These are phyloP conservation scores for Rhopalosiphum nymphaeae DNA, from an alignment of 2,888 invertebrate genomes.

Conservation along the genomic window DNA sequence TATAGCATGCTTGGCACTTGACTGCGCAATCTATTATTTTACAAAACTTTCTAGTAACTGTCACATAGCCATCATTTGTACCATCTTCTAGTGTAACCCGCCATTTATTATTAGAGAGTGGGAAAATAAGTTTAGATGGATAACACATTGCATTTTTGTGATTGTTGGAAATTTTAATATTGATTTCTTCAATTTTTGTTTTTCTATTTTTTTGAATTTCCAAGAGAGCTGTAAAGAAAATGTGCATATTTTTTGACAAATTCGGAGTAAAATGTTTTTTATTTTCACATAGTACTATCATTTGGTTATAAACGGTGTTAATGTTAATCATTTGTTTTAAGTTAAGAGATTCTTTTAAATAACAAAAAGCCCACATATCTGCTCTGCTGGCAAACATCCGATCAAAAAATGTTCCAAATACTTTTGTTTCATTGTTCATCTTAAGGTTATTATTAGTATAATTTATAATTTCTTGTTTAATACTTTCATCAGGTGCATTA, in stretches of 20 bases:
- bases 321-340: conserved; percentile 65
- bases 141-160: conserved; percentile 63
- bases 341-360: conserved; percentile 63
- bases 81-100: conserved; percentile 65
- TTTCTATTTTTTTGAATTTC: conserved; percentile 66
- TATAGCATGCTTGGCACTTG: conserved; percentile 53
- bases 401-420: conserved; percentile 65
- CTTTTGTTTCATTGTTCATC: conserved; percentile 54
- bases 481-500: conserved; percentile 50
- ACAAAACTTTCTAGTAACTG: conserved; percentile 61
- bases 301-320: conserved; percentile 65
- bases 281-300: conserved; percentile 65
- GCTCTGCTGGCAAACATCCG: conserved; percentile 65
- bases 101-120: conserved; percentile 58
- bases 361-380: conserved; percentile 66
- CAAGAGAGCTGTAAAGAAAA: conserved; percentile 65
- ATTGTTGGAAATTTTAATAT: conserved; percentile 62
- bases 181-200: conserved; percentile 63
- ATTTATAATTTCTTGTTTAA: conserved; percentile 56
- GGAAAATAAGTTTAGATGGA: conserved; percentile 59
- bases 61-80: conserved; percentile 61
- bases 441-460: conserved; percentile 60
- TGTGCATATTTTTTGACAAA: conserved; percentile 65
- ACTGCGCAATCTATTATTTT: conserved; percentile 58
- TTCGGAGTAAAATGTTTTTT: conserved; percentile 65